Conservation (phyloP, 1,140 invertebrate species). For the Spodoptera frugiperda region DNA sequence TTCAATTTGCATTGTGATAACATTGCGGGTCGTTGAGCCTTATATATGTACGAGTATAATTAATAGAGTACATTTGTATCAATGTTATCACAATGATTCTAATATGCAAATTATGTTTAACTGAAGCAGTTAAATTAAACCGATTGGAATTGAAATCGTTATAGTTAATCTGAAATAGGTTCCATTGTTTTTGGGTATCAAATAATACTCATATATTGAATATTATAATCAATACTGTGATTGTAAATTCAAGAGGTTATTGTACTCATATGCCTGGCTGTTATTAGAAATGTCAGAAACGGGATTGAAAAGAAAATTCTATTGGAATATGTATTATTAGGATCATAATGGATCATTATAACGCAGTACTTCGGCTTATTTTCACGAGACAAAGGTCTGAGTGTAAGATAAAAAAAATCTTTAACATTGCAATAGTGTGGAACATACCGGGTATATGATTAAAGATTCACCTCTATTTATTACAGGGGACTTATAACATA, state of each 20-base stretch:
- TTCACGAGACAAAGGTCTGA: no score
- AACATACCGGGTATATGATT: no score
- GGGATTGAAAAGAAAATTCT: not conserved
- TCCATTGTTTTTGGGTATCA: not conserved
- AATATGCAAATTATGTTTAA: slow-evolving; percentile 26
- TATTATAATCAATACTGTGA: not conserved
- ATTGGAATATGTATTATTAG: no score
- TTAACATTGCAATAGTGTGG: no score
- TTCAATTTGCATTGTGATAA: not conserved
- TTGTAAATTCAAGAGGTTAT: not conserved
- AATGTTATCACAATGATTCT: slow-evolving; percentile 24
- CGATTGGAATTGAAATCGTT: slow-evolving; percentile 3
- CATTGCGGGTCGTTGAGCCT: not conserved
- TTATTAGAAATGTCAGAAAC: not conserved
- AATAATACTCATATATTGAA: not conserved
- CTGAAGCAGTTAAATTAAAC: not conserved
- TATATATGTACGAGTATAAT: not conserved
- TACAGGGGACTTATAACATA: no score
- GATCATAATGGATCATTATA: no score
- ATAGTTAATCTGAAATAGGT: slow-evolving; percentile 11
- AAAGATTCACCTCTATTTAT: no score
- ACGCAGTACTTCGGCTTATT: no score
- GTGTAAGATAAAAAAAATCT: no score
- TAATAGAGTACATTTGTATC: not conserved
- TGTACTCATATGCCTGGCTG: not conserved